Percentiles rank a stretch among this genome's conserved stretches.
Conservation (phyloP, 2,113 vertebrate genomes). For the Regulus satrapa region DNA sequence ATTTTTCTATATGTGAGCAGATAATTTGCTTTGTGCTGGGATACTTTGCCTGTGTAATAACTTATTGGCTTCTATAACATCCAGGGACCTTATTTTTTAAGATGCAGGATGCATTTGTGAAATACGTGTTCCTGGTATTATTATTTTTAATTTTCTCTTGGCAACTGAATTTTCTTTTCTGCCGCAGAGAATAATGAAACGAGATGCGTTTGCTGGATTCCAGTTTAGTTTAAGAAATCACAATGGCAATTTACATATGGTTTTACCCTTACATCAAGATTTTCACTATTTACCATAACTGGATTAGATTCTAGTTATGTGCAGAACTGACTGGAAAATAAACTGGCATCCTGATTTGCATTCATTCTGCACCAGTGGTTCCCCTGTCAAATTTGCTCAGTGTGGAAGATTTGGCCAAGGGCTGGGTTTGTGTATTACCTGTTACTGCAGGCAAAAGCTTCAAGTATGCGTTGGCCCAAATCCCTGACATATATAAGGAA, state of each 20-base stretch:
- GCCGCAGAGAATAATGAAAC: neutral
- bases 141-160: slow-evolving; percentile 26
- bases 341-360: slow-evolving; percentile 21
- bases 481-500: neutral
- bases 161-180: slow-evolving; percentile 3
- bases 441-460: slow-evolving; percentile 14
- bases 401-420: neutral
- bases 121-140: neutral
- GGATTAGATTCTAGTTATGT: slow-evolving; percentile 30
- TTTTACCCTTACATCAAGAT: neutral
- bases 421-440: slow-evolving; percentile 26
- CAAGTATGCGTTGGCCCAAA: neutral
- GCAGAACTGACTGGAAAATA: slow-evolving; percentile 29
- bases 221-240: neutral
- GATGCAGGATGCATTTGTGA: neutral
- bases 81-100: neutral
- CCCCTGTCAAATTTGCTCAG: slow-evolving; percentile 4
- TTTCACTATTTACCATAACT: slow-evolving; percentile 27
- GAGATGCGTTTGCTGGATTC: neutral
- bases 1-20: neutral
- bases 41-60: neutral
- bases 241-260: slow-evolving; percentile 17
- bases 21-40: neutral
- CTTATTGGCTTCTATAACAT: neutral
- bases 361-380: slow-evolving; percentile 33